Percentiles rank a stretch among this genome's conserved stretches.
These are phyloP conservation scores for Siphamia tubifer DNA, from an alignment of 2,113 vertebrate genomes.

Conservation along the genomic window DNA sequence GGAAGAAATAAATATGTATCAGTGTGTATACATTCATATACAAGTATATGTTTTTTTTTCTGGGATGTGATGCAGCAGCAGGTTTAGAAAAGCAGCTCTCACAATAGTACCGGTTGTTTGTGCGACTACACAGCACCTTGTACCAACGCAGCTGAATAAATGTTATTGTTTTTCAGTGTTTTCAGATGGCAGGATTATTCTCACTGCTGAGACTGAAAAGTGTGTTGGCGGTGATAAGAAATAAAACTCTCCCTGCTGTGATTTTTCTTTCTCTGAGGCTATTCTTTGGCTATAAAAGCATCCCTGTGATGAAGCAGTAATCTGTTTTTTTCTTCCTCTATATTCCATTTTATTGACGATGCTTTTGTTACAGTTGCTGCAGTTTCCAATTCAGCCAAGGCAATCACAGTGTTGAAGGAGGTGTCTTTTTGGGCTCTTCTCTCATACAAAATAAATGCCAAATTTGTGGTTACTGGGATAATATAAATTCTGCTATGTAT, in stretches of 20 bases:
- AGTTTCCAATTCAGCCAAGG: not conserved
- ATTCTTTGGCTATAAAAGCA: slow-evolving; percentile 23
- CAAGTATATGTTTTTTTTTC: not conserved
- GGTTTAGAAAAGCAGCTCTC: not conserved
- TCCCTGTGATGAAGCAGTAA: slow-evolving; percentile 16
- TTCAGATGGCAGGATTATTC: not conserved
- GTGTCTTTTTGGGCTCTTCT: too few species aligned
- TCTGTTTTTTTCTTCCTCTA: slow-evolving; percentile 32
- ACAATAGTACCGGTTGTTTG: slow-evolving; percentile 8
- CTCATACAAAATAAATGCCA: too few species aligned
- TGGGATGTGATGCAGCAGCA: not conserved
- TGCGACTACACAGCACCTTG: not conserved
- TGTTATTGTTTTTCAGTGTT: slow-evolving; percentile 6
- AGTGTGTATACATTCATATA: not conserved
- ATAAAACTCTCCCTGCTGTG: slow-evolving; percentile 6
- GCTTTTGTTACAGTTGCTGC: not conserved
- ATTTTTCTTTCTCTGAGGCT: not conserved
- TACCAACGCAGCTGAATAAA: slow-evolving; percentile 28
- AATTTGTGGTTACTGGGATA: too few species aligned
- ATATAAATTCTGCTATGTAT: too few species aligned
- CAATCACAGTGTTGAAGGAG: too few species aligned
- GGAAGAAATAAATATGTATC: slow-evolving; percentile 10
- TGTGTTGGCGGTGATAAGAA: slow-evolving; percentile 30
- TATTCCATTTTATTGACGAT: slow-evolving; percentile 2
- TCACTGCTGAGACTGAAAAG: not conserved